A percentile compares a stretch with the other conserved stretches of the same genome.
phyloP scores from a whole-genome alignment of 2,888 invertebrate species.

The Emmelina monodactyla region DNA sequence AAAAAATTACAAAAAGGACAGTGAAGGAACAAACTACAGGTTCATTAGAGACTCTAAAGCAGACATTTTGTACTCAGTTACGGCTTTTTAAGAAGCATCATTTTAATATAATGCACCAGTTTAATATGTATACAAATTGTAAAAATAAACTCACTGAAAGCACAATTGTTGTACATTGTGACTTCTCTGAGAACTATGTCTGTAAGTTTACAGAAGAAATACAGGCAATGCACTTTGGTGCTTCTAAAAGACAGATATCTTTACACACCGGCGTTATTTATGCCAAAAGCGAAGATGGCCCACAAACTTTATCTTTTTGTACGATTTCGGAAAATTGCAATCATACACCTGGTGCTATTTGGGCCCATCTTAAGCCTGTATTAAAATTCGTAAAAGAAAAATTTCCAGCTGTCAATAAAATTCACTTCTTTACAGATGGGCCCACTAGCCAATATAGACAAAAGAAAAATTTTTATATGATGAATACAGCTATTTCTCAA shows the following conservation, averaged over 20 bases:
- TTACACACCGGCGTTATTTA: background rate
- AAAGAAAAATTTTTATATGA: conserved; percentile 17
- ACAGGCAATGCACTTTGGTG: conserved; percentile 1
- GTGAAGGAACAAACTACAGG: conserved; percentile 2
- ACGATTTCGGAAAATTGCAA: conserved; percentile 14
- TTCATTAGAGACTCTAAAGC: conserved; percentile 3
- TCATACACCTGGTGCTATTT: conserved; percentile 15
- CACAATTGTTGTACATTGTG: background rate
- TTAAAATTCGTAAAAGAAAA: conserved; percentile 7
- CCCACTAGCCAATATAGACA: conserved; percentile 16
- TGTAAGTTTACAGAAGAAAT: background rate
- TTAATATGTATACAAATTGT: conserved; percentile 2
- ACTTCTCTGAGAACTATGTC: background rate
- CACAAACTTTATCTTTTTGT: background rate
- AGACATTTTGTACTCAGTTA: conserved; percentile 3
- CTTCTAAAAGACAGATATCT: background rate
- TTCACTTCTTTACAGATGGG: conserved; percentile 17
- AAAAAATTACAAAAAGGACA: conserved; percentile 2
- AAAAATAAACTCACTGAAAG: background rate
- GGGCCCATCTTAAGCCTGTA: conserved; percentile 14
- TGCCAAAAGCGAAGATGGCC: background rate
- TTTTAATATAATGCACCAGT: conserved; percentile 4
- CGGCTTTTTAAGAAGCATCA: conserved; percentile 4
- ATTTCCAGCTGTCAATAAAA: conserved; percentile 5
- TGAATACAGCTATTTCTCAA: conserved; percentile 12